Evolutionary conservation across 1,140 invertebrate genomes (phyloP), one percentile per base, ranked within the genome.

Genomic region (Paraescarpia echinospica): DNA sequence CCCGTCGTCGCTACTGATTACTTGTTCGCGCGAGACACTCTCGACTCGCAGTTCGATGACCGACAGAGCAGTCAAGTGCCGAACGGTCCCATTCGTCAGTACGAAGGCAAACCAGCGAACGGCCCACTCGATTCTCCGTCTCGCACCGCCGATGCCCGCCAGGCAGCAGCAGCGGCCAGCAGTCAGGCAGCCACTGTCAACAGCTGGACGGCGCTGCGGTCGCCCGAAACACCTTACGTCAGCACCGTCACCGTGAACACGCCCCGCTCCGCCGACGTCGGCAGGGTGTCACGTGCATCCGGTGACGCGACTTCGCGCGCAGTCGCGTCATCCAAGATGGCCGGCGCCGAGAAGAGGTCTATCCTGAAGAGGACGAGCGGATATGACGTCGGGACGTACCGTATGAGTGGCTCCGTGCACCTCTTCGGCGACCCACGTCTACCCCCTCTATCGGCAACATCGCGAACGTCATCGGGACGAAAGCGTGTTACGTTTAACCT

Each of bases 281-380:
- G 59, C 59, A 77, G 59, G 59, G 59, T 27, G 9, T 18, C 59
- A 77, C 59, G 59, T 31, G 59, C 59, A 22, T 77, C 59, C 22
- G 4, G 59, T 77, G 59, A 77, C 59, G 59, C 22, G 12, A 77
- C 59, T 2, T 77, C 59, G 59, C 59, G 59, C 59, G 59, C 59
- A 2, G 22, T 77, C 18, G 59, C 59, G 59, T 77, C 59, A 27
- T 77, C 59, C 59, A 77, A 27, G 27, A 12, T 27, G 59, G 59
- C 59, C 14, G 27, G 18, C 18, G 59, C 59, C 59, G 59, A 77
- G 27, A 77, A 77, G 59, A 77, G 59, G 59, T 77, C 59, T 2
- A 77, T 77, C 59, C 59, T 77, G 59, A 77, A 77, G 59, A 77
- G 59, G 59, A 77, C 59, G 59, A 77, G 59, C 59, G 59, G 59